Evolutionary conservation across 2,113 vertebrate genomes (phyloP).

Genomic region (Rhinoderma darwinii): DNA sequence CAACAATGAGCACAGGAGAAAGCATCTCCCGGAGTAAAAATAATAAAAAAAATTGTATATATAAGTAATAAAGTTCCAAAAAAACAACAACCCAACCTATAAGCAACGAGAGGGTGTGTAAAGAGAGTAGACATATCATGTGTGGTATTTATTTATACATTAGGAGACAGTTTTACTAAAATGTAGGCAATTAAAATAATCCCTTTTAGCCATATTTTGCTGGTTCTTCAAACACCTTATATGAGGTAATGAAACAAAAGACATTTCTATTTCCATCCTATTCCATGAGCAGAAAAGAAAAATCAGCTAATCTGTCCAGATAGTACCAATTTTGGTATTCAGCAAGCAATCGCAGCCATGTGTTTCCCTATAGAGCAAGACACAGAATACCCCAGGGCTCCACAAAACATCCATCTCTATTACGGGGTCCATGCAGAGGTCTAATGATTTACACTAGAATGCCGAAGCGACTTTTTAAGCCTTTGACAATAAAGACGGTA

Average conservation of each 20-base stretch:
- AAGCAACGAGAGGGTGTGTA: too few species aligned
- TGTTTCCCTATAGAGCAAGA: constrained; percentile 20
- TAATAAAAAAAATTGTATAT: too few species aligned
- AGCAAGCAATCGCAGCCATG: not conserved
- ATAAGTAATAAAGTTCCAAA: too few species aligned
- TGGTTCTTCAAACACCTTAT: not conserved
- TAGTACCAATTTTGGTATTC: constrained; percentile 22
- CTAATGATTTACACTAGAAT: constrained; percentile 22
- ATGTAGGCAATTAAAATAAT: not conserved
- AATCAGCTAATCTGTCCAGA: constrained; percentile 15
- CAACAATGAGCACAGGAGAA: too few species aligned
- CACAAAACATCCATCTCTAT: constrained; percentile 15
- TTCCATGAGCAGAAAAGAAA: not conserved
- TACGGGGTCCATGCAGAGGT: not conserved
- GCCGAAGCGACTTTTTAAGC: not conserved
- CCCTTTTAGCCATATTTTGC: not conserved
- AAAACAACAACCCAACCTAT: too few species aligned
- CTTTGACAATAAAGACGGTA: constrained; percentile 26
- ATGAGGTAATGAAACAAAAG: not conserved
- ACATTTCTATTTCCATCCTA: not conserved
- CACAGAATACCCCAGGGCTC: constrained; percentile 21
- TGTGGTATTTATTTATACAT: not conserved
- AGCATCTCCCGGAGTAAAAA: too few species aligned
- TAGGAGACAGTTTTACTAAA: not conserved
- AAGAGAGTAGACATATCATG: not conserved